Evolutionary conservation across 1,140 invertebrate genomes (phyloP), one percentile per base, ranked within the genome.

Genomic region (Papilio polyxenes): DNA sequence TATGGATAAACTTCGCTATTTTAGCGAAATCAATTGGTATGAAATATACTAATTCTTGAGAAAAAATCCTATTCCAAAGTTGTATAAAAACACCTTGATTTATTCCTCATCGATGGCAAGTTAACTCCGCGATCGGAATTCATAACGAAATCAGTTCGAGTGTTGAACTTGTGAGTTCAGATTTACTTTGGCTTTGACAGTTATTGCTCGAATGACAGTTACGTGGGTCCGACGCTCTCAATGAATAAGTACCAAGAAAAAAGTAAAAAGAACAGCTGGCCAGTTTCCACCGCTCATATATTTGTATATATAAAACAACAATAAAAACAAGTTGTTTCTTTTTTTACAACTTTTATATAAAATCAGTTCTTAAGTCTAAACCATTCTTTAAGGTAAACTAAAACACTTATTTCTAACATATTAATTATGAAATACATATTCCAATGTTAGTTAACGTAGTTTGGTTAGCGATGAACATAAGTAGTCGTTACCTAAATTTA

Each of bases 101-200:
- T 40, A 72, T 72, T 72, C 13, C 65, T 11, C 23, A 72, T 37
- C 31, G 65, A 37, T 72, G 31, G 13, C 23, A 72, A 72, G 62
- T 72, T 72, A 8, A 9, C 56, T 53, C n/a, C 65, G 31, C 31
- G 65, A 13, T 15, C 65, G 31, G 65, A 37, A 72, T 72, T 72
- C 65, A 37, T 31, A 72, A 37, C 65, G 65, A 72, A 72, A 72
- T 40, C 65, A 72, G 23, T 37, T 72, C 13, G 65, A 37, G 65
- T 72, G 65, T 37, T 37, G 65, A 72, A 31, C 65, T 37, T 15
- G 13, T 15, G 65, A 72, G 65, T 72, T 72, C 65, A 72, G 65
- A 72, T 72, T 72, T 15, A 72, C 23, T 72, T 72, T 37, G 65
- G 8, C 65, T 59, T 59, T 8, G 65, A 72, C 65, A 72, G 65